phyloP scores from a whole-genome alignment of 1,140 invertebrate genomes.

The Dinoponera quadriceps region DNA sequence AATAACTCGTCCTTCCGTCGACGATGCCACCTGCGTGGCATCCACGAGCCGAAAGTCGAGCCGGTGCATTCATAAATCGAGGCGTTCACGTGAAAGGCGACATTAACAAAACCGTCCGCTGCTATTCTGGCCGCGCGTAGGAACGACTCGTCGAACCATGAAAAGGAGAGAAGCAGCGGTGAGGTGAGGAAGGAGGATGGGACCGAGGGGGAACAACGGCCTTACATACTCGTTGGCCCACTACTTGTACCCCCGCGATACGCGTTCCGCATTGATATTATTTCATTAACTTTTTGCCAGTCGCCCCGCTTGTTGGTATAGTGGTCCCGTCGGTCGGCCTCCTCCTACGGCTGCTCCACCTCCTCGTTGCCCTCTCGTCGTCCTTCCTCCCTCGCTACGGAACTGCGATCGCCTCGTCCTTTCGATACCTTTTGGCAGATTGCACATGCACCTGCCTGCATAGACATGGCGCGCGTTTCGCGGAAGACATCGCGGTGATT shows the following conservation, averaged over 20 bases:
- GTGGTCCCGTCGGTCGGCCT: constrained; percentile 76
- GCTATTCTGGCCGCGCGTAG: constrained; percentile 12
- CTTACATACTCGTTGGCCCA: constrained; percentile 81
- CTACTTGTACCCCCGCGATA: constrained; percentile 83
- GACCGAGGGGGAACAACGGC: constrained; percentile 47
- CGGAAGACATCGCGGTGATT: not conserved
- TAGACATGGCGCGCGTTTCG: constrained; percentile 24
- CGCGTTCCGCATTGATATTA: constrained; percentile 85
- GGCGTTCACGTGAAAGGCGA: constrained; percentile 37
- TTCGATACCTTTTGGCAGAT: constrained; percentile 47
- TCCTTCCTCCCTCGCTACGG: constrained; percentile 39
- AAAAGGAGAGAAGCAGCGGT: constrained; percentile 47
- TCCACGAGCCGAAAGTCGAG: constrained; percentile 2
- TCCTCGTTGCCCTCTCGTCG: constrained; percentile 46
- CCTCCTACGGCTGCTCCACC: constrained; percentile 66
- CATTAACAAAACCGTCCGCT: constrained; percentile 45
- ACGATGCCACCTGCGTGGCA: constrained; percentile 3
- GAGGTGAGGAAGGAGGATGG: constrained; percentile 13
- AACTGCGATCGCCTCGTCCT: not conserved
- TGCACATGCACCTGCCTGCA: constrained; percentile 62
- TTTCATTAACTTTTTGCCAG: constrained; percentile 85
- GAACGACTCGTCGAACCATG: constrained; percentile 42
- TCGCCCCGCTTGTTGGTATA: constrained; percentile 73
- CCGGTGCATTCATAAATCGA: constrained; percentile 27
- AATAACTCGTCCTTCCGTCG: not conserved